Evolutionary conservation across 2,113 vertebrate genomes (phyloP).

Genomic region (Oxyruncus cristatus): DNA sequence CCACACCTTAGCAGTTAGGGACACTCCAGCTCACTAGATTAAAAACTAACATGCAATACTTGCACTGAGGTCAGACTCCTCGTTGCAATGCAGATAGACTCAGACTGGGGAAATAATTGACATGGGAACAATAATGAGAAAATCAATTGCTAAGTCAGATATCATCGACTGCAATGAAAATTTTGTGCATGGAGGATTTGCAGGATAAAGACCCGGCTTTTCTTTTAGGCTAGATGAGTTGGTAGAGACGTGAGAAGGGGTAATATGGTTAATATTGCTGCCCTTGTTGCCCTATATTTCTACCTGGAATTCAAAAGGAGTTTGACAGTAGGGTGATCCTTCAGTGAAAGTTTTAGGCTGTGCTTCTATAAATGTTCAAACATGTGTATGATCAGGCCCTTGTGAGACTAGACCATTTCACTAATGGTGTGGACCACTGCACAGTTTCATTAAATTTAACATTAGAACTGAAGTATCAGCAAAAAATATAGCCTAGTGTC

Average conservation of each 20-base stretch:
- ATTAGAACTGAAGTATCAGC: neutral
- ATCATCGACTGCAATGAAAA: constrained; percentile 43
- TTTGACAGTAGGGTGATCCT: neutral
- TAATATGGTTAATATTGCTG: neutral
- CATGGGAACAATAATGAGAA: constrained; percentile 61
- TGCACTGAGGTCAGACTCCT: neutral
- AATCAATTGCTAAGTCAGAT: constrained; percentile 62
- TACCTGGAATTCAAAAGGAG: neutral
- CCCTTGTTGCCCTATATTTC: neutral
- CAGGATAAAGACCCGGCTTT: constrained; percentile 41
- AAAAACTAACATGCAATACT: neutral
- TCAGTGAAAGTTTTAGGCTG: neutral
- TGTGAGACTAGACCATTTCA: neutral
- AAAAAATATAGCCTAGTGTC: neutral
- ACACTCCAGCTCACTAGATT: neutral
- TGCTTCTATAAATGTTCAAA: neutral
- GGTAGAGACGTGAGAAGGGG: neutral
- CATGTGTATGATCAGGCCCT: neutral
- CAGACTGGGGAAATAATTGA: constrained; percentile 17
- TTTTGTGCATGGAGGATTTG: constrained; percentile 31
- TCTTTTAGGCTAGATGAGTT: neutral
- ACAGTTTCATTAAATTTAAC: neutral
- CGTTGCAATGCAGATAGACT: constrained; percentile 9
- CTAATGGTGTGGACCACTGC: neutral
- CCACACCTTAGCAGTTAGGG: neutral